Evolutionary conservation across 2,797 vertebrate species (phyloP).

Genomic region (Tympanoctomys barrerae): DNA sequence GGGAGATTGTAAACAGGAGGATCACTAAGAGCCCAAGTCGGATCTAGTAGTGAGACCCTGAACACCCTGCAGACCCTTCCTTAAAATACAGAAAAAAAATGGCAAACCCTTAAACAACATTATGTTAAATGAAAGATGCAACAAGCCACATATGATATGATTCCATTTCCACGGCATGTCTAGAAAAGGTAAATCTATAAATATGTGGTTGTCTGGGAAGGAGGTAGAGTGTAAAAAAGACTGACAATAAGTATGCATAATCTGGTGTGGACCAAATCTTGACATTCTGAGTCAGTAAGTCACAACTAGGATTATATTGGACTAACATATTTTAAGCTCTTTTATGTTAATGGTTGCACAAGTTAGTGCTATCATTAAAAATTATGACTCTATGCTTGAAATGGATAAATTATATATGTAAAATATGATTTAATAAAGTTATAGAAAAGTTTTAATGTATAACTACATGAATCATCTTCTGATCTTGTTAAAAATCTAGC

Average conservation of each 20-base stretch:
- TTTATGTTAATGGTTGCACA: not conserved
- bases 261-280: not conserved
- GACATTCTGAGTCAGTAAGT: not conserved
- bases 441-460: not conserved
- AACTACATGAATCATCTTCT: not conserved
- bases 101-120: not conserved
- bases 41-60: too few species aligned
- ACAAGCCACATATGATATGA: not conserved
- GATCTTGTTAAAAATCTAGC: conserved; percentile 6
- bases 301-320: not conserved
- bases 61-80: too few species aligned
- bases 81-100: too few species aligned
- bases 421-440: not conserved
- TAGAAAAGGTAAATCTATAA: conserved; percentile 25
- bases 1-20: too few species aligned
- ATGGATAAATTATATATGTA: not conserved
- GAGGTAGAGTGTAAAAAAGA: not conserved
- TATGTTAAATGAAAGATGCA: not conserved
- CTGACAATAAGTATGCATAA: not conserved
- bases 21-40: too few species aligned
- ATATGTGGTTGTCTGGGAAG: not conserved
- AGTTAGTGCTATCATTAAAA: conserved; percentile 24
- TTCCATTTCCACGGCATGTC: not conserved
- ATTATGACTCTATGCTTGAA: conserved; percentile 1
- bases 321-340: not conserved